phyloP scores from a whole-genome alignment of 2,888 invertebrate species.

The Diogma glabrata region DNA sequence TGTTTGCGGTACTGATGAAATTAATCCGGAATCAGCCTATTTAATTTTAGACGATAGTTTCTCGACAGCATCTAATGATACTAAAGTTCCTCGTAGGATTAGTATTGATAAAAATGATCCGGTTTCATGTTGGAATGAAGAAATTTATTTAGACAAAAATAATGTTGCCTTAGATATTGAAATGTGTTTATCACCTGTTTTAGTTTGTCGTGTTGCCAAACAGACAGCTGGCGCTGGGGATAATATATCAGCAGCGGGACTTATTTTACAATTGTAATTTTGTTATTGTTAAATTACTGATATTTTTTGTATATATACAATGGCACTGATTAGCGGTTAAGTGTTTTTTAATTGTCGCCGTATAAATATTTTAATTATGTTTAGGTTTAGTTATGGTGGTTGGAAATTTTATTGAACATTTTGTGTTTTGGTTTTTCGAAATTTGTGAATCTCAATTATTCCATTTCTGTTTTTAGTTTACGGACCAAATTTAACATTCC shows the following conservation, averaged over 20 bases:
- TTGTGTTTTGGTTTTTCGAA: too few relatives aligned
- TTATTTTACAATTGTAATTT: slow-evolving; percentile 51
- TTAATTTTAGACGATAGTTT: slow-evolving; percentile 75
- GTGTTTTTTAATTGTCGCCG: too few relatives aligned
- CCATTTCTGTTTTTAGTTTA: too few relatives aligned
- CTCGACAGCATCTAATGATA: slow-evolving; percentile 46
- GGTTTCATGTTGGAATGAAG: slow-evolving; percentile 73
- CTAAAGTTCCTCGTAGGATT: slow-evolving; percentile 43
- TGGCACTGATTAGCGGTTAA: too few relatives aligned
- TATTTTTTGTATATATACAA: too few relatives aligned
- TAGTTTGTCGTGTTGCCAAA: slow-evolving; percentile 69
- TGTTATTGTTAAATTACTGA: too few relatives aligned
- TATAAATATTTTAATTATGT: too few relatives aligned
- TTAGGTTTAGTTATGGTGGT: too few relatives aligned
- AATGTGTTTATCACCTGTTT: slow-evolving; percentile 71
- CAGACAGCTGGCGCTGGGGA: slow-evolving; percentile 81
- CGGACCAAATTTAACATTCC: too few relatives aligned
- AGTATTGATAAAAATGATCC: slow-evolving; percentile 56
- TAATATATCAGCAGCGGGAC: slow-evolving; percentile 80
- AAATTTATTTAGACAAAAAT: slow-evolving; percentile 25
- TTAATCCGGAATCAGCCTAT: slow-evolving; percentile 35
- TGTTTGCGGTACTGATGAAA: slow-evolving; percentile 56
- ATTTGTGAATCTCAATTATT: too few relatives aligned
- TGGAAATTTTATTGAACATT: too few relatives aligned
- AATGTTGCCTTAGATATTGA: slow-evolving; percentile 36